Evolutionary conservation across 2,113 vertebrate genomes (phyloP), one percentile per base, ranked within the genome.

Genomic region (Istiophorus platypterus): DNA sequence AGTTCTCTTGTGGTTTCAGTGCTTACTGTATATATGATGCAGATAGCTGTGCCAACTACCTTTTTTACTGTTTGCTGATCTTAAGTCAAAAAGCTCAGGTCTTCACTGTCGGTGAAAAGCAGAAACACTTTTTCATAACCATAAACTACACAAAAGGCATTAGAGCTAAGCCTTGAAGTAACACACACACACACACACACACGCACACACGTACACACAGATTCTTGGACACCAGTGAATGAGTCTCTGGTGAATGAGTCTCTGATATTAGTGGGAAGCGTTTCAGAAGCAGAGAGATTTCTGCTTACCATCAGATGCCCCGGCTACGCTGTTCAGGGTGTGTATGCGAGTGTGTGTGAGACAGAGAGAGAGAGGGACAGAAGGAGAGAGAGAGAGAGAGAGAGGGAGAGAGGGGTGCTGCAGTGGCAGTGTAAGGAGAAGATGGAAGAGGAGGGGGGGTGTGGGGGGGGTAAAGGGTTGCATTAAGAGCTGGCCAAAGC

Each of bases 401-500:
- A 4, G 3, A 4, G 31, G 3, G 31, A 34, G 45, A 5, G 45
- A 10, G 59, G 37, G 22, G 72, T 37, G 73, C 24, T 80, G 74
- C 62, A 80, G 84, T 5, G 51, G 74, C 62, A 80, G 84, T 5
- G 51, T 76, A 64, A 62, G 29, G 47, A 1, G 8, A 58, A 59
- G n/a, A 65, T 31, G 63, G 59, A 26, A 34, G 57, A 27, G 29
- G 57, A 37, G 34, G 4, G 7, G n/a, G n/a, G n/a, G n/a, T n/a
- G 49, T 4, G 37, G 31, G 14, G 34, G 47, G 76, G 52, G 31
- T n/a, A 13, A 70, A 66, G 49, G 49, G 58, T 79, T 86, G 87
- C 90, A 93, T 91, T 92, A 92, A 88, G 80, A 85, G 64, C 57
- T 78, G 84, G 72, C 87, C 87, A 41, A 72, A 83, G 85, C 79